phyloP scores from a whole-genome alignment of 1,140 invertebrate species.

The Apis cerana region DNA sequence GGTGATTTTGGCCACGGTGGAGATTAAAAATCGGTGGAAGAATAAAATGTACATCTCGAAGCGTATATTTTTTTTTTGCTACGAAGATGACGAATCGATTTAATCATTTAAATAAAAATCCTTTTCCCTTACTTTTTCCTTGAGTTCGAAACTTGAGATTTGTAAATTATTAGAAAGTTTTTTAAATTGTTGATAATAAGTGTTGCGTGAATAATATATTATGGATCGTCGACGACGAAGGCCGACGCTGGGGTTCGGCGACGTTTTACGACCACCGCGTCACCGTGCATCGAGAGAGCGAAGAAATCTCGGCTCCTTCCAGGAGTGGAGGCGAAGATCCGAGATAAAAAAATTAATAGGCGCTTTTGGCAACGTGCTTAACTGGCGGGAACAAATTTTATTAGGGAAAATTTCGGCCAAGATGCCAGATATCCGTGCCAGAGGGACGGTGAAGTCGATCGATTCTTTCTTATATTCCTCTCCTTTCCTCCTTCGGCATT shows the following conservation, averaged over 20 bases:
- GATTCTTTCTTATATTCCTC: background rate
- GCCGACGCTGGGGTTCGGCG: background rate
- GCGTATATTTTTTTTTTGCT: slow-evolving; percentile 45
- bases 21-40: background rate
- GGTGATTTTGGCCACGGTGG: too few relatives aligned
- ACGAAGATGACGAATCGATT: too few relatives aligned
- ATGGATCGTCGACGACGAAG: background rate
- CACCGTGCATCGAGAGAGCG: slow-evolving; percentile 74
- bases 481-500: background rate
- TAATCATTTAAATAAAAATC: too few relatives aligned
- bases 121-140: too few relatives aligned
- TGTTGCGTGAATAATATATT: too few relatives aligned
- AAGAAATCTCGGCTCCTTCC: background rate
- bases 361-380: slow-evolving; percentile 78
- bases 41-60: too few relatives aligned
- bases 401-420: slow-evolving; percentile 77
- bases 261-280: slow-evolving; percentile 67
- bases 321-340: slow-evolving; percentile 68
- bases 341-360: slow-evolving; percentile 81
- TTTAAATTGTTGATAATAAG: too few relatives aligned
- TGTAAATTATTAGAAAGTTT: slow-evolving; percentile 9
- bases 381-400: slow-evolving; percentile 81
- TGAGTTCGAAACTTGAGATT: too few relatives aligned
- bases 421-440: slow-evolving; percentile 73
- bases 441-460: slow-evolving; percentile 14